Percentiles rank a stretch among this genome's conserved stretches.
Evolutionary conservation across 2,888 invertebrate genomes (phyloP).

Genomic region (Epinotia ramella): DNA sequence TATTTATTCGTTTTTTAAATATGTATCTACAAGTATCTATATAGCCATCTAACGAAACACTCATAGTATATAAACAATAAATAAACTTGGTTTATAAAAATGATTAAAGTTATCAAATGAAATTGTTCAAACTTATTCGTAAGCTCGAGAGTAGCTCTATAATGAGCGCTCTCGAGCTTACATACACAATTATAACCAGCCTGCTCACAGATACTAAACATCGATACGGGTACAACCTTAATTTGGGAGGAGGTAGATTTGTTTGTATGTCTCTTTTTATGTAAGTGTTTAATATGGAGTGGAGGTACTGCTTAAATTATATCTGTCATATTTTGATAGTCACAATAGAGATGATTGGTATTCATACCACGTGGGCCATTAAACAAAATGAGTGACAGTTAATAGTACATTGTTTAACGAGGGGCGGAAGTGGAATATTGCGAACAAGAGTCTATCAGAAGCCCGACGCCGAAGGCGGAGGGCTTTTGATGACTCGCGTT

Average conservation of each 20-base stretch:
- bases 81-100: neutral
- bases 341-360: conserved; percentile 46
- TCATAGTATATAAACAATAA: neutral
- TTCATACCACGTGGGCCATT: conserved; percentile 44
- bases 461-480: no score
- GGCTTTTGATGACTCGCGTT: no score
- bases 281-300: neutral
- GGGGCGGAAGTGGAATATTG: no score
- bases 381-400: conserved; percentile 35
- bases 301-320: conserved; percentile 7
- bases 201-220: no score
- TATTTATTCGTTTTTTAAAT: neutral
- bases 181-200: neutral
- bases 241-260: neutral
- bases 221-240: no score
- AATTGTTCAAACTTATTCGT: neutral
- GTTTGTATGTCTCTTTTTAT: neutral
- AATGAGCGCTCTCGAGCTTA: neutral
- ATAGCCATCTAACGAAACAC: neutral
- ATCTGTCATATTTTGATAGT: conserved; percentile 30
- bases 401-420: no score
- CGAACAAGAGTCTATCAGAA: no score
- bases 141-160: neutral
- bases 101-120: neutral
- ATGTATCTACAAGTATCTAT: neutral